These are phyloP conservation scores for Eutolmus rufibarbis DNA, from an alignment of 2,888 invertebrate species.

Conservation along the genomic window DNA sequence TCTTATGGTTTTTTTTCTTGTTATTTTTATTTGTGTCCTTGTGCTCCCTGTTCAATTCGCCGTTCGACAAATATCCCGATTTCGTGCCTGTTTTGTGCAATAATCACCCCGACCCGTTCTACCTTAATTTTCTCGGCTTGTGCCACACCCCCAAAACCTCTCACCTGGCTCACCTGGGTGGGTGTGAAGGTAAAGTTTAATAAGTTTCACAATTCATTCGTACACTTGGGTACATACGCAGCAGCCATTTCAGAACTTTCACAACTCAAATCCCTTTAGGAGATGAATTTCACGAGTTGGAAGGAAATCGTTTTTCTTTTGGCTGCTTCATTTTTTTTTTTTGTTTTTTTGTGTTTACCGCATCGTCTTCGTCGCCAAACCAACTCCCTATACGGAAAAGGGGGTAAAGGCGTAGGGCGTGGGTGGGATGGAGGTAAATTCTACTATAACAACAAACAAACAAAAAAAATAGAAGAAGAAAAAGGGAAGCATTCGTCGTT, in stretches of 20 bases:
- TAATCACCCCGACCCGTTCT: background rate
- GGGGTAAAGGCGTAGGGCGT: background rate
- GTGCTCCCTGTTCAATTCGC: background rate
- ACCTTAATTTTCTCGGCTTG: background rate
- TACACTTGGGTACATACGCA: conserved; percentile 27
- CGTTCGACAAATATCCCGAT: background rate
- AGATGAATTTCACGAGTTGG: conserved; percentile 11
- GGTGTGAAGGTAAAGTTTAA: conserved; percentile 22
- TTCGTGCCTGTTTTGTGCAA: background rate
- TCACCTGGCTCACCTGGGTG: background rate
- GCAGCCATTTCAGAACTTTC: conserved; percentile 8
- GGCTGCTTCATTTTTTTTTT: background rate
- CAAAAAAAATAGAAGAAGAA: background rate
- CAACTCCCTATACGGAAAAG: background rate
- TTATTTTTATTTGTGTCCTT: conserved; percentile 12
- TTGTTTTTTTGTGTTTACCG: background rate
- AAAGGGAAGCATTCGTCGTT: background rate
- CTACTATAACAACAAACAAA: background rate
- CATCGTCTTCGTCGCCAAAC: background rate
- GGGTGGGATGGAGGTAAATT: background rate
- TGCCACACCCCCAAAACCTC: background rate
- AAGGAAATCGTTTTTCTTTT: conserved; percentile 19
- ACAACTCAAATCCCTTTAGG: conserved; percentile 5
- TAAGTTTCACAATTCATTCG: conserved; percentile 29
- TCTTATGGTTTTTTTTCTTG: background rate